Conservation (phyloP, 2,113 vertebrate genomes). For the Hylia prasina region DNA sequence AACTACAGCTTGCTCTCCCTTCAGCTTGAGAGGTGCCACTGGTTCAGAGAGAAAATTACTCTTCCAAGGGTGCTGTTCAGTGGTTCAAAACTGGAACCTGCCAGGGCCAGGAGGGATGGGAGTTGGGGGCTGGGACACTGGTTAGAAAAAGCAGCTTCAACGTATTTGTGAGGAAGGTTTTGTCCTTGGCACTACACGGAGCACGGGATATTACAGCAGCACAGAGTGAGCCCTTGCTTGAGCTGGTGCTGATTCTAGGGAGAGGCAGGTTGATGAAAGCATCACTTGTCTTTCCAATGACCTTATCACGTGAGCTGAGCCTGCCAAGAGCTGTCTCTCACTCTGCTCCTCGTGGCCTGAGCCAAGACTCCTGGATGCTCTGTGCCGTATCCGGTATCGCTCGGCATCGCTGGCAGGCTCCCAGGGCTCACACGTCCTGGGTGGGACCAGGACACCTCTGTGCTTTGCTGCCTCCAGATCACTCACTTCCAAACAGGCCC, state of each 20-base stretch:
- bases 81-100: background rate
- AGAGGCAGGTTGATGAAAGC: conserved; percentile 14
- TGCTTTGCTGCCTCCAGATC: background rate
- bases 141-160: background rate
- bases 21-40: background rate
- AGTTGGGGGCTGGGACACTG: background rate
- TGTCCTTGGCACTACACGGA: background rate
- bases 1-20: background rate
- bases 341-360: background rate
- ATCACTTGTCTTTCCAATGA: conserved; percentile 38
- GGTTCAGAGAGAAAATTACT: background rate
- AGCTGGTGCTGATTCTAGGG: background rate
- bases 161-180: background rate
- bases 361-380: background rate
- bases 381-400: background rate
- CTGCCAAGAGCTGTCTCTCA: background rate
- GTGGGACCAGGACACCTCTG: background rate
- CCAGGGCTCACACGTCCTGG: background rate
- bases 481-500: background rate
- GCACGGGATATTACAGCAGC: background rate
- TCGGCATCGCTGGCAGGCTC: background rate
- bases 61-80: background rate
- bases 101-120: background rate
- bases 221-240: background rate
- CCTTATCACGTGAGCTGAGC: background rate